Evolutionary conservation across 2,113 vertebrate species (phyloP).

Genomic region (Oxyruncus cristatus): DNA sequence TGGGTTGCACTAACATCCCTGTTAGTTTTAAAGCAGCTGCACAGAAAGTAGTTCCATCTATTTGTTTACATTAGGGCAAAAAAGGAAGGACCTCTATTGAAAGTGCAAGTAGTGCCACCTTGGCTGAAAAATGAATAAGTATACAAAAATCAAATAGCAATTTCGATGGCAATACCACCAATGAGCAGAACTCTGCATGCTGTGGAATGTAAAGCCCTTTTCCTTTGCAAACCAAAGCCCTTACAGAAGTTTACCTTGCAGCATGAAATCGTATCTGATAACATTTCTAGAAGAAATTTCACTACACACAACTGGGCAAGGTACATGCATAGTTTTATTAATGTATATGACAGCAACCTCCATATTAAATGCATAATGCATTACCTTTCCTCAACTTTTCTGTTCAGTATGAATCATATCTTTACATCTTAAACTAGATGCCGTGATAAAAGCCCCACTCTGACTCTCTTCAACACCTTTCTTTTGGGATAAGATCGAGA

Average conservation of each 20-base stretch:
- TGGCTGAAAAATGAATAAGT: not conserved
- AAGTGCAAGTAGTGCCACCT: not conserved
- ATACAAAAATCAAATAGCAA: not conserved
- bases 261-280: not conserved
- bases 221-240: not conserved
- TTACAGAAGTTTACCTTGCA: not conserved
- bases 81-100: not conserved
- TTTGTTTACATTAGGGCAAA: not conserved
- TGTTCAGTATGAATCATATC: not conserved
- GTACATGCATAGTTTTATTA: not conserved
- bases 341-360: not conserved
- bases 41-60: not conserved
- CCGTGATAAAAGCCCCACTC: not conserved
- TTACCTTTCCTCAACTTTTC: not conserved
- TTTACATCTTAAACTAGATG: not conserved
- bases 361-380: conserved; percentile 17
- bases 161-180: not conserved
- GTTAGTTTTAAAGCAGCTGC: not conserved
- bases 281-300: conserved; percentile 1
- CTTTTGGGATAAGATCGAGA: not conserved
- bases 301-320: not conserved
- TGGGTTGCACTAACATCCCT: not conserved
- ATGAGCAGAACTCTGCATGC: not conserved
- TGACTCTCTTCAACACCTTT: not conserved
- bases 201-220: not conserved